Evolutionary conservation across 1,140 invertebrate genomes (phyloP), one percentile per base, ranked within the genome.

Genomic region (Drosophila santomea): DNA sequence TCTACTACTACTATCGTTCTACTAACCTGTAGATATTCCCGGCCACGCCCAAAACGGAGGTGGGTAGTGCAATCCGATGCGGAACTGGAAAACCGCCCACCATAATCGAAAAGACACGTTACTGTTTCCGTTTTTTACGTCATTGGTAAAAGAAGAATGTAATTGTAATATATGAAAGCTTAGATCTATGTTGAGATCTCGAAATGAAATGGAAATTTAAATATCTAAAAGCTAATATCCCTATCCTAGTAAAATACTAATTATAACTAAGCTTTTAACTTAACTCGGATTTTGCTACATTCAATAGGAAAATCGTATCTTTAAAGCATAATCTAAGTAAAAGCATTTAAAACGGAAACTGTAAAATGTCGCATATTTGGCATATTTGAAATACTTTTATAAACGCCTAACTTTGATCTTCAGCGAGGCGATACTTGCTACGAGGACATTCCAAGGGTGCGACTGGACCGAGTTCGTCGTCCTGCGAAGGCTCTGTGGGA

Each of bases 41-140:
- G 74, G 91, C 91, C 36, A 92, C 91, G 67, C 91, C 91, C 35
- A 92, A 90, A 74, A 92, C 91, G 62, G 91, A 92, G 91, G 90
- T 91, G 78, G 81, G 88, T 91, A 88, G 52, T 48, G 25, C 41
- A 58, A 41, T 14, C 4, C 35, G 10, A 58, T 17, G 12, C 38
- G 17, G 10, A 20, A 17, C 43, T 23, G 14, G 14, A 5, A 7
- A 14, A 48, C 12, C 10, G 5, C 32, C 32, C 17, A 45, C 20
- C 15, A n/a, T 32, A 38, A 23, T 38, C 23, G 7, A 38, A 17
- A 20, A 10, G 23, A 36, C 48, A 51, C 17, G 25, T 32, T 10
- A 51, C 50, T 15, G 50, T 36, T 36, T 35, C 50, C 50, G 32
- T 36, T 17, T 71, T 28, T 20, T 25, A n/a, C n/a, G 32, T 28